phyloP scores from a whole-genome alignment of 2,113 vertebrate genomes.

The Hoplias malabaricus region DNA sequence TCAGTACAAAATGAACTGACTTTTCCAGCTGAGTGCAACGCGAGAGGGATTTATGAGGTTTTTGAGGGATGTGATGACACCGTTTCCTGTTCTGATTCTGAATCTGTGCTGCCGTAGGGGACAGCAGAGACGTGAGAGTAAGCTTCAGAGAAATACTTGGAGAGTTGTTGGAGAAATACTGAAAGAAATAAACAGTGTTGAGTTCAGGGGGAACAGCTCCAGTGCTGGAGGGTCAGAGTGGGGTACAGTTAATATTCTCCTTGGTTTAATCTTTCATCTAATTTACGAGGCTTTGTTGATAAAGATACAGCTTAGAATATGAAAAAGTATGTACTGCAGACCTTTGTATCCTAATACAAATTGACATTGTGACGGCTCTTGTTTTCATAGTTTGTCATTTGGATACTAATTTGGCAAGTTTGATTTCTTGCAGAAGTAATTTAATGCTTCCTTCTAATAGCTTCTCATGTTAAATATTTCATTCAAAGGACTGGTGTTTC shows the following conservation, averaged over 20 bases:
- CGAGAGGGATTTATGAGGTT: slow-evolving; percentile 17
- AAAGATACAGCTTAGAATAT: neutral
- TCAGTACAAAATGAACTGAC: neutral
- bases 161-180: neutral
- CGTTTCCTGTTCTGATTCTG: slow-evolving; percentile 34
- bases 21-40: slow-evolving; percentile 11
- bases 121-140: slow-evolving; percentile 13
- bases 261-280: neutral
- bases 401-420: no score
- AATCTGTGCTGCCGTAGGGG: slow-evolving; percentile 26
- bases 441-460: neutral
- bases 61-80: slow-evolving; percentile 5
- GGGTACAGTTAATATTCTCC: neutral
- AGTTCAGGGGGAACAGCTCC: neutral
- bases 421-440: neutral
- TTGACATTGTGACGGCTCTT: neutral
- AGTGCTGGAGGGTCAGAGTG: neutral
- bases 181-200: neutral
- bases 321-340: neutral
- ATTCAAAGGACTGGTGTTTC: neutral
- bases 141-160: no score
- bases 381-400: neutral
- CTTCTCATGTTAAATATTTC: neutral
- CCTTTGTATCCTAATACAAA: neutral
- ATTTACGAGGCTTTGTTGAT: neutral